These are phyloP conservation scores for Adelphocoris suturalis DNA, from an alignment of 2,888 invertebrate genomes.

Conservation along the genomic window DNA sequence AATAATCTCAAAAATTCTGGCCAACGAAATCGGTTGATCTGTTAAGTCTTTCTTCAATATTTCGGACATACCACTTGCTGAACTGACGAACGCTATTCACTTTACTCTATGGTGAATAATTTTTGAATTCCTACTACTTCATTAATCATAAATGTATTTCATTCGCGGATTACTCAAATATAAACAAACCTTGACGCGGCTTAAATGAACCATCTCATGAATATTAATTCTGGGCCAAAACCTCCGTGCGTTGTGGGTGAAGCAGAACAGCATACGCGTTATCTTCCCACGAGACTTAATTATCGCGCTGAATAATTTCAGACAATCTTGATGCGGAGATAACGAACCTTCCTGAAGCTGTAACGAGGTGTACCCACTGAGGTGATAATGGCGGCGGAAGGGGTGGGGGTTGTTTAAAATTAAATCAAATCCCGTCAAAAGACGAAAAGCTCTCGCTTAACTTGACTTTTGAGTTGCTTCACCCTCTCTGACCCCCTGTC, in stretches of 20 bases:
- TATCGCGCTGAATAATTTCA: conserved; percentile 28
- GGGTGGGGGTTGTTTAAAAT: not conserved
- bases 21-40: no score
- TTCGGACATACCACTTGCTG: no score
- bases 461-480: no score
- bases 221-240: conserved; percentile 18
- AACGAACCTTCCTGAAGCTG: not conserved
- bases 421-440: not conserved
- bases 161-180: conserved; percentile 19
- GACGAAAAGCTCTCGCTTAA: not conserved
- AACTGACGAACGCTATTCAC: no score
- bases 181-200: not conserved
- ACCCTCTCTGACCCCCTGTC: no score
- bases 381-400: not conserved
- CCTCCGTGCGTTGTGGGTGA: not conserved
- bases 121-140: not conserved
- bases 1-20: no score
- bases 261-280: not conserved
- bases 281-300: conserved; percentile 26
- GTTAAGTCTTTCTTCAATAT: no score
- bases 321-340: conserved; percentile 38
- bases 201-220: not conserved
- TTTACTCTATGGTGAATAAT: not conserved
- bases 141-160: not conserved
- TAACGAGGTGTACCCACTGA: not conserved